Percentiles rank a stretch among this genome's conserved stretches.
phyloP scores from a whole-genome alignment of 2,888 invertebrate genomes.

The Anthophora plumipes region DNA sequence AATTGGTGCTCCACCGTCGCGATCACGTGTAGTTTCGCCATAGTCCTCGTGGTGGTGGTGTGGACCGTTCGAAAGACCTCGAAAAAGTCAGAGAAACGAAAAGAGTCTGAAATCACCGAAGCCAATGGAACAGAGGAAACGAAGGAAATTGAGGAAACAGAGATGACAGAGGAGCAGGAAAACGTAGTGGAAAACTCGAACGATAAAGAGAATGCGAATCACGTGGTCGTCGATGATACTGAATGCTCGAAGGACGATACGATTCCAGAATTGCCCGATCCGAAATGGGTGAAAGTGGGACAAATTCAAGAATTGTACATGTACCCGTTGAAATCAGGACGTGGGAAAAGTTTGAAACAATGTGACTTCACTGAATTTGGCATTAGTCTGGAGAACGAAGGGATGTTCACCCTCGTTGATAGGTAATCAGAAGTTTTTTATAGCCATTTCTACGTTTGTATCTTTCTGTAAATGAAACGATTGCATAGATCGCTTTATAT shows the following conservation, averaged over 20 bases:
- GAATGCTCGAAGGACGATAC: neutral
- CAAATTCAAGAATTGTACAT: slow-evolving; percentile 79
- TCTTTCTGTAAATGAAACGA: neutral
- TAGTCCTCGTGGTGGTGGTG: slow-evolving; percentile 21
- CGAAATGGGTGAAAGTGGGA: slow-evolving; percentile 82
- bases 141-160: too few species aligned
- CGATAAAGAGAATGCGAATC: neutral
- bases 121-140: neutral
- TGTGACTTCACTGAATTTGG: slow-evolving; percentile 81
- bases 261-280: slow-evolving; percentile 49
- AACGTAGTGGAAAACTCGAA: neutral
- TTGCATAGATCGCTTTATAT: neutral
- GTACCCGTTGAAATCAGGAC: slow-evolving; percentile 85
- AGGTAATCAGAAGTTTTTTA: slow-evolving; percentile 65
- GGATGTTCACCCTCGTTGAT: slow-evolving; percentile 72
- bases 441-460: neutral
- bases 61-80: slow-evolving; percentile 40
- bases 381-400: slow-evolving; percentile 71
- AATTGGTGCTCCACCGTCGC: slow-evolving; percentile 46
- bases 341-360: slow-evolving; percentile 74
- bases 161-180: neutral
- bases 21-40: slow-evolving; percentile 50
- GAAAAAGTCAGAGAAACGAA: neutral
- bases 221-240: neutral
- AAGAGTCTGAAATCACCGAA: neutral